Percentiles rank a stretch among this genome's conserved stretches.
phyloP scores from a whole-genome alignment of 2,888 invertebrate genomes.

The Gari tellinella region DNA sequence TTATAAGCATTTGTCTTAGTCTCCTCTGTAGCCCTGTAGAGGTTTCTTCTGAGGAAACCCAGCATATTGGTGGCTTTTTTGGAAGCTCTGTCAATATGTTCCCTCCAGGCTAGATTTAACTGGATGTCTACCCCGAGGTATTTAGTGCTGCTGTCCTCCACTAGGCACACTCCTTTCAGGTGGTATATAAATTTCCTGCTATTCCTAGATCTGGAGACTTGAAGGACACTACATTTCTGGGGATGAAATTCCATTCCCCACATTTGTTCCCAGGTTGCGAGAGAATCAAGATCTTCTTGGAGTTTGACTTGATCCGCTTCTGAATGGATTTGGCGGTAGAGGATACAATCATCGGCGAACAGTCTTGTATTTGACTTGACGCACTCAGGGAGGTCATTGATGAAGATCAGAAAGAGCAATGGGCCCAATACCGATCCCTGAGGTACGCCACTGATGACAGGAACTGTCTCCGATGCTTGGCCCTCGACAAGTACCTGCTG shows the following conservation, averaged over 20 bases:
- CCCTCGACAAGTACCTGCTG: too few relatives aligned
- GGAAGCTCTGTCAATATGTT: conserved; percentile 12
- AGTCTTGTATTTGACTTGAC: conserved; percentile 11
- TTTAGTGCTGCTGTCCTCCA: too few relatives aligned
- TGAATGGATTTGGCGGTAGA: conserved; percentile 9
- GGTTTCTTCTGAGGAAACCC: conserved; percentile 11
- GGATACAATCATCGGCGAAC: conserved; percentile 22
- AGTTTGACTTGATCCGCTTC: neutral
- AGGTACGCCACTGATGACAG: conserved; percentile 29
- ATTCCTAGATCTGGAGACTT: conserved; percentile 20
- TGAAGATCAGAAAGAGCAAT: conserved; percentile 4
- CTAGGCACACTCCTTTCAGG: too few relatives aligned
- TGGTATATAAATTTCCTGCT: too few relatives aligned
- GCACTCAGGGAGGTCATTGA: conserved; percentile 3
- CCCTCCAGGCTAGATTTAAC: conserved; percentile 10
- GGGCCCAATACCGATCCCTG: conserved; percentile 19
- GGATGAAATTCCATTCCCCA: conserved; percentile 9
- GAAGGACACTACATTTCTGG: conserved; percentile 25
- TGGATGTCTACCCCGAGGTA: conserved; percentile 21
- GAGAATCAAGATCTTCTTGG: conserved; percentile 8
- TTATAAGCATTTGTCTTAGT: too few relatives aligned
- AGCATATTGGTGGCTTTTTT: conserved; percentile 24
- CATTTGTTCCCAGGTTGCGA: conserved; percentile 13
- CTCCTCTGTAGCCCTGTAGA: neutral
- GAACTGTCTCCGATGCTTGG: conserved; percentile 18